Evolutionary conservation across 2,113 vertebrate genomes (phyloP), one percentile per base, ranked within the genome.

Genomic region (Mustela lutreola): DNA sequence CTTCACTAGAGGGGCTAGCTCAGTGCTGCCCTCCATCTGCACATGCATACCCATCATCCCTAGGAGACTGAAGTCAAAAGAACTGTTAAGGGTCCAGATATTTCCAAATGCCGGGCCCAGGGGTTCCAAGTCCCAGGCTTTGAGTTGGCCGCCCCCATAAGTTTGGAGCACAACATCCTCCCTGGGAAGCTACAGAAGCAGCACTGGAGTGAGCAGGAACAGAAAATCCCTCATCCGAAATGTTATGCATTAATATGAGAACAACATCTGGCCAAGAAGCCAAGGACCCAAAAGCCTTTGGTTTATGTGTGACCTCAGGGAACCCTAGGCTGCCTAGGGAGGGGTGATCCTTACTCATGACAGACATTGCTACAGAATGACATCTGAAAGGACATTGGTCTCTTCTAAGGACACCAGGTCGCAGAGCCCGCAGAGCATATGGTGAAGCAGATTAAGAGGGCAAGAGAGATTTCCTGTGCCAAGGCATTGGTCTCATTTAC

Each of bases 221-320:
- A 97, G 78, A 97, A 97, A 98, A 97, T 91, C 96, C 96, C 94
- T 89, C 96, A 95, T 95, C 76, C 76, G 91, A 98, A 95, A 97
- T 96, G 95, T 97, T 95, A 97, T 95, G 85, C 89, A 85, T 79
- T 97, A 70, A 96, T 60, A 28, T 76, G 91, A 92, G 42, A 81
- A 95, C 60, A 91, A 82, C 97, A 98, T 95, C 97, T 98, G 94
- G 81, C 80, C 89, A 15, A 28, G 97, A 98, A 95, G 79, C 90
- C 81, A 82, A 97, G 36, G 89, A 84, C 58, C 86, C 82, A 63
- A 94, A 81, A 95, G 62, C n/a, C 78, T 97, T 97, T 63, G 39
- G 60, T 97, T 97, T 79, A 24, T 80, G 39, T 96, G 83, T 86
- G 82, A 97, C 92, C 85, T 96, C 94, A 93, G 84, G 97, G 97